Evolutionary conservation across 2,113 vertebrate genomes (phyloP).

Genomic region (Charina bottae): DNA sequence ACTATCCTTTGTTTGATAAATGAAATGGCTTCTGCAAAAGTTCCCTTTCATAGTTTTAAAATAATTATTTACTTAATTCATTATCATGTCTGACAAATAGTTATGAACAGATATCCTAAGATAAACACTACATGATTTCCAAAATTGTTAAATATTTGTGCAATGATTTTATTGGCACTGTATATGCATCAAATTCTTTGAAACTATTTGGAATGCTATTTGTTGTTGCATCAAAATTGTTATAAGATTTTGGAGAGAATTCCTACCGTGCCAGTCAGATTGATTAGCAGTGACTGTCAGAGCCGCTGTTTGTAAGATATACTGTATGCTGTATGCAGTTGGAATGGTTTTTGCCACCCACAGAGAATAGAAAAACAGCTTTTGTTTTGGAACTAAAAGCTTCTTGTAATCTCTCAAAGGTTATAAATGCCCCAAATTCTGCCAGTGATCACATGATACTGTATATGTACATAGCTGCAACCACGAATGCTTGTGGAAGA

Average conservation of each 20-base stretch:
- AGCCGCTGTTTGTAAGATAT: neutral
- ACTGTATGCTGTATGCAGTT: neutral
- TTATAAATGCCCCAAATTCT: neutral
- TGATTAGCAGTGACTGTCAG: neutral
- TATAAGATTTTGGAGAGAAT: neutral
- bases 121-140: neutral
- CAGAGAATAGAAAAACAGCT: neutral
- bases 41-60: neutral
- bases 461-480: neutral
- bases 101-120: neutral
- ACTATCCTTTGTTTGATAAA: neutral
- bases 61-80: neutral
- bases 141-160: neutral
- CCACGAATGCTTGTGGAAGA: neutral
- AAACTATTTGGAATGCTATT: neutral
- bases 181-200: neutral
- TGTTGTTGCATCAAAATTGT: neutral
- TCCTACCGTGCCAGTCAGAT: neutral
- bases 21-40: neutral
- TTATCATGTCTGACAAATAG: neutral
- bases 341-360: neutral
- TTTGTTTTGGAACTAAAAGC: neutral
- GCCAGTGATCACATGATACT: neutral
- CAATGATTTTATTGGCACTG: neutral
- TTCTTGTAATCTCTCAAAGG: neutral